Evolutionary conservation across 37 sponge, comb jelly and placozoan species (phyloP).

Genomic region (Crambe crambe): DNA sequence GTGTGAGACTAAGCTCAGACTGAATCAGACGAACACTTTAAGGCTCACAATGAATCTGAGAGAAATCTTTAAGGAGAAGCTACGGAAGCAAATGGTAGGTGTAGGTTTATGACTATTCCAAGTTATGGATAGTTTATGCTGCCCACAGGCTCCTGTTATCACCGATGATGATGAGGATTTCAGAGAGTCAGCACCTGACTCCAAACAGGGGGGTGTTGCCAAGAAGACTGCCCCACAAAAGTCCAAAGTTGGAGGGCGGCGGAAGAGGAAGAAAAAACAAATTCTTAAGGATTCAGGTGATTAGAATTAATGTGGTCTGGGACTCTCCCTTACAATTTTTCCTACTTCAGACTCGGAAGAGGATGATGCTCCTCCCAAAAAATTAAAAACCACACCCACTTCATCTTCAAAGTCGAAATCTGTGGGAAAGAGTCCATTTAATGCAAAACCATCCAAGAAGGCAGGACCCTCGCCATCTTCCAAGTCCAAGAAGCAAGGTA

Average conservation of each 20-base stretch:
- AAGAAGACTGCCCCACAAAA: neutral
- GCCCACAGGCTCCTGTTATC: slow-evolving; percentile 28
- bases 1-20: no score
- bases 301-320: neutral
- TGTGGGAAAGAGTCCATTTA: no score
- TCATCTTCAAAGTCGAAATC: slow-evolving; percentile 19
- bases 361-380: neutral
- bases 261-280: slow-evolving; percentile 9
- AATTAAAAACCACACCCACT: slow-evolving; percentile 3
- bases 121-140: neutral
- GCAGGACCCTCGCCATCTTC: neutral
- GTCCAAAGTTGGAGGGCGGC: no score
- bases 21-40: no score
- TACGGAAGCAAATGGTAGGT: no score
- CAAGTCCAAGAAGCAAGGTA: slow-evolving; percentile 8
- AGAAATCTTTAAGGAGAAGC: no score
- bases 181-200: neutral
- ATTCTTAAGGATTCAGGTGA: slow-evolving; percentile 18
- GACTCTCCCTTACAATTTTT: neutral
- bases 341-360: slow-evolving; percentile 24
- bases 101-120: no score
- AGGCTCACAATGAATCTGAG: no score
- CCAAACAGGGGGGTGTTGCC: neutral
- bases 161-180: slow-evolving; percentile 41
- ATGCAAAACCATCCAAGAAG: neutral